Base-by-base conservation (phyloP, 2,113 vertebrate species). In the Peromyscus polionotus region DNA sequence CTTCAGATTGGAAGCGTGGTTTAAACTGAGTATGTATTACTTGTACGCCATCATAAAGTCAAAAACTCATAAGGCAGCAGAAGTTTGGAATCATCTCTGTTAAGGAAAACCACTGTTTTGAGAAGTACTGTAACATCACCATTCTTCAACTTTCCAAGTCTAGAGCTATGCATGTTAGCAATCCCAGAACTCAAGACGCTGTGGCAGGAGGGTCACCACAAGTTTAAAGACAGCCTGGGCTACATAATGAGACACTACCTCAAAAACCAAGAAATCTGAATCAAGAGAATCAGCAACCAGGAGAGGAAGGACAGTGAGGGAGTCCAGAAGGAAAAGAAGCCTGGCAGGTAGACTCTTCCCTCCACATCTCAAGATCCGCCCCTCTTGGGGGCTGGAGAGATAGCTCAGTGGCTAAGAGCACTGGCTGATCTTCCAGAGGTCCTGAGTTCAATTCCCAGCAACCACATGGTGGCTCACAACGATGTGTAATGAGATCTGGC, bases 251-350 rank as follows among this genome's bases (percentile, higher is more conserved):
- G 14, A 67, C 31, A 19, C 11, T 88, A 51, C 33, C 28, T 54
- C 20, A 88, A 70, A 54, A 68, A 9, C 6, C 24, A 81, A 61
- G 42, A 45, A 48, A 33, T 81, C 12, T 2, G 5, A 26, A 1
- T 0, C 59, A n/a, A 94, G 12, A 45, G 12, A 28, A 9, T 33
- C 67, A 54, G 65, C 36, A 67, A 51, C 45, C n/a, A 67, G 42
- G 54, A 26, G 28, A n/a, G 10, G 80, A 72, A 33, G 28, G 26
- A 26, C 0, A 4, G 0, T 0, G 7, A 72, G 26, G 33, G 13
- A 17, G 17, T 19, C 33, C 42, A 65, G 79, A 77, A 0, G 59
- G 65, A 84, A 54, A 65, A 22, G 51, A 31, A 70, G 13, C 42
- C 28, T 11, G 7, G 19, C 11, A 22, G 13, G 13, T 11, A 63